Evolutionary conservation across 1,140 invertebrate species (phyloP), one percentile per base, ranked within the genome.

Genomic region (Sitodiplosis mosellana): DNA sequence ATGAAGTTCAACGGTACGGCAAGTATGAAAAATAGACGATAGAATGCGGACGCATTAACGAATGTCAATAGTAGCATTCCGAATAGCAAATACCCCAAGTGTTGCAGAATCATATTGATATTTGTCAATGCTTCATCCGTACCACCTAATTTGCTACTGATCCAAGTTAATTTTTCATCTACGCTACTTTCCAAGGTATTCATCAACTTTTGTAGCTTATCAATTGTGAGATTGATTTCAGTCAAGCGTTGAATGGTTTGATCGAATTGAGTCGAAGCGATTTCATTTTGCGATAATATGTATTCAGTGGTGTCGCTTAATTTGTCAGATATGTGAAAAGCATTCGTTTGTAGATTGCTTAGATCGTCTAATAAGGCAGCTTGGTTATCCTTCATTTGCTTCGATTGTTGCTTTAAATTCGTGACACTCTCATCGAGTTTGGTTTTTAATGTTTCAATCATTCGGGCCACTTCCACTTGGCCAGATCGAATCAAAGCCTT

Each of bases 221-320:
- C 59, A 33, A 80, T 69, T 0, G 75, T 78, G 15, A 56, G 52
- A 53, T 80, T 80, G 33, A 80, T 74, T 56, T 72, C 69, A n/a
- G 62, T 53, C 2, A 81, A 58, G 55, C 75, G 76, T n/a, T 67
- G 54, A 34, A 78, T 59, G 33, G 75, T 74, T 18, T 65, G 57
- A 36, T 72, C 55, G 51, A 76, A 78, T 47, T 76, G 70, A 2
- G 55, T 43, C n/a, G 68, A 59, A 34, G 74, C 69, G 48, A 69
- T 55, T 52, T 66, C 55, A 51, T 74, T 75, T 50, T 76, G 72
- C n/a, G 56, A 46, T 11, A 76, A 52, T n/a, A 80, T 63, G 15
- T 67, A 57, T 49, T 67, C 56, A 8, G 71, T 71, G 48, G 68
- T 69, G 17, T 64, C 55, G 70, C 69, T 67, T 49, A 79, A 71